Conservation (phyloP, 2,113 vertebrate genomes). For the Istiophorus platypterus region DNA sequence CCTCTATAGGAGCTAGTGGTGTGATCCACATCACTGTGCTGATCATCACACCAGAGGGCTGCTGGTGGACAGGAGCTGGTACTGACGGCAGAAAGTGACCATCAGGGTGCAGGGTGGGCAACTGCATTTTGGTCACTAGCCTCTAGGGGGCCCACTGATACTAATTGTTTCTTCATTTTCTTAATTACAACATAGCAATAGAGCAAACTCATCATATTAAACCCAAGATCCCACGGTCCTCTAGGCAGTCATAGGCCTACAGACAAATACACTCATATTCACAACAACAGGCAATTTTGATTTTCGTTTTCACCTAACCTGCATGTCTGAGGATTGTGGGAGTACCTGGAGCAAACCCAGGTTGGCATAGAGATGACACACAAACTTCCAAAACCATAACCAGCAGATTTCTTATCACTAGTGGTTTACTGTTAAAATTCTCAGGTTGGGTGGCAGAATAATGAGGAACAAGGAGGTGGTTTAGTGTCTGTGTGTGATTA, state of each 20-base stretch:
- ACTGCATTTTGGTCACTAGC: slow-evolving; percentile 53
- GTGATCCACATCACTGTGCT: neutral
- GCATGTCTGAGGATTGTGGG: slow-evolving; percentile 1
- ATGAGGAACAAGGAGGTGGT: slow-evolving; percentile 32
- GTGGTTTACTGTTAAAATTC: slow-evolving; percentile 35
- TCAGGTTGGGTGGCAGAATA: slow-evolving; percentile 26
- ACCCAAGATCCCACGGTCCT: neutral
- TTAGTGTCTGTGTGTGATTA: slow-evolving; percentile 18
- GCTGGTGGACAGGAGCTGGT: slow-evolving; percentile 41
- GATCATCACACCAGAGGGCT: neutral
- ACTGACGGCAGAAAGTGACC: slow-evolving; percentile 54
- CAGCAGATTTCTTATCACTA: neutral
- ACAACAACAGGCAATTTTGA: neutral
- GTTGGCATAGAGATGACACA: slow-evolving; percentile 3
- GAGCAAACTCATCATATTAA: neutral
- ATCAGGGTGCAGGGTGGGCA: slow-evolving; percentile 55
- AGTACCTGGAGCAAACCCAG: slow-evolving; percentile 21
- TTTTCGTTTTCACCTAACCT: slow-evolving; percentile 1
- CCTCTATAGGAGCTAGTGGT: slow-evolving; percentile 32
- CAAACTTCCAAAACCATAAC: slow-evolving; percentile 29
- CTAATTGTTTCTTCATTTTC: slow-evolving; percentile 45
- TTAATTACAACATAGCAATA: slow-evolving; percentile 43
- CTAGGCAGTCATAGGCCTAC: slow-evolving; percentile 13
- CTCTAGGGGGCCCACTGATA: slow-evolving; percentile 71
- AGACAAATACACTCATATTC: neutral